phyloP scores from a whole-genome alignment of 1,140 invertebrate genomes.

The Formica selysi region DNA sequence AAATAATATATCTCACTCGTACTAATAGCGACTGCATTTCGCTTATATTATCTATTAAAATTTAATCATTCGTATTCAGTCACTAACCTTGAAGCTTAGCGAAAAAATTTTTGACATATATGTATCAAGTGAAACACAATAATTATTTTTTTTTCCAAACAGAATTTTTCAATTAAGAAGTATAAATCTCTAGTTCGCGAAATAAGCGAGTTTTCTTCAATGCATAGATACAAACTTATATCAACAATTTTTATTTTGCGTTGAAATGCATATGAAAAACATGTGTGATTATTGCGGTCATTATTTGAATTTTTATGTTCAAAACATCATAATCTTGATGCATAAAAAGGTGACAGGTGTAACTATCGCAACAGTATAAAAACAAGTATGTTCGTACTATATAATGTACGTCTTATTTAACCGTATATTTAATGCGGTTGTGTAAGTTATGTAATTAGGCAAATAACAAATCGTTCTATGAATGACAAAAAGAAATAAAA shows the following conservation, averaged over 20 bases:
- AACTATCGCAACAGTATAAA: constrained; percentile 23
- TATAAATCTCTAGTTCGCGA: background rate
- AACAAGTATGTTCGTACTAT: background rate
- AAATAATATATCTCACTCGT: background rate
- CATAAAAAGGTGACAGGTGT: constrained; percentile 23
- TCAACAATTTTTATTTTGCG: background rate
- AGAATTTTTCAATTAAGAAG: constrained; percentile 7
- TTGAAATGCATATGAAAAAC: background rate
- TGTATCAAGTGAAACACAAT: background rate
- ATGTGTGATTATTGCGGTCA: background rate
- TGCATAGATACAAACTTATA: background rate
- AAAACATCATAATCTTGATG: background rate
- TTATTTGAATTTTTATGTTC: background rate
- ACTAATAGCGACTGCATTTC: background rate
- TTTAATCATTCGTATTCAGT: constrained; percentile 9
- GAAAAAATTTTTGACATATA: background rate
- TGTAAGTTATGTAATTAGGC: constrained; percentile 5
- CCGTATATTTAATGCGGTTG: constrained; percentile 22
- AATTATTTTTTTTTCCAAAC: constrained; percentile 10
- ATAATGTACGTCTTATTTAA: too few species aligned
- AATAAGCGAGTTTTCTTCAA: background rate
- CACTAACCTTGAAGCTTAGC: constrained; percentile 13
- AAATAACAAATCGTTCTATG: background rate
- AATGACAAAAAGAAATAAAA: background rate
- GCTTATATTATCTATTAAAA: background rate